Evolutionary conservation across 2,797 vertebrate species (phyloP), one percentile per base, ranked within the genome.

Genomic region (Lepidocolaptes lacrymiger): DNA sequence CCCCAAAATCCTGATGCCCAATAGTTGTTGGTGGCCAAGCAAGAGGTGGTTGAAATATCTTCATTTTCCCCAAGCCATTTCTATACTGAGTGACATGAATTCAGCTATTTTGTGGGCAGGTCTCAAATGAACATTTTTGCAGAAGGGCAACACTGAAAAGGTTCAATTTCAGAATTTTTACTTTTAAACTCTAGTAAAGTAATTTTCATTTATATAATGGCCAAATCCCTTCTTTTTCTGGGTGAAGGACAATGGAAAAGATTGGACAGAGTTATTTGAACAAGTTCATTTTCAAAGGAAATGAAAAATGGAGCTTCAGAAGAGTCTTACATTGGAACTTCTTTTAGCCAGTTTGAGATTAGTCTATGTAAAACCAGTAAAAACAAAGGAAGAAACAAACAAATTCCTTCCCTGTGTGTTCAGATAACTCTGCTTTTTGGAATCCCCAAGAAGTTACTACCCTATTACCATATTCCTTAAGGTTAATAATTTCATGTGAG

Each of bases 31-130:
- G 2, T 24, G 18, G 7, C 43, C 39, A 15, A 13, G 30, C 2
- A 4, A 30, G 62, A 43, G 16, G 3, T 5, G 20, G 6, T 1
- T 32, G 9, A 6, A 59, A 14, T 27, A 8, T 36, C 74, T 78
- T 24, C 17, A 23, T 72, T 59, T 75, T 61, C 32, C 56, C 23
- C 32, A 22, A 66, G n/a, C 18, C 0, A 1, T 7, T 87, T 87
- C 71, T 66, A 44, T 54, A 34, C 20, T 2, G 9, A 67, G 8
- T 4, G 1, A 20, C 24, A 17, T 1, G 3, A 72, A 64, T 39
- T 46, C 32, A 16, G 2, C 13, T 30, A 0, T n/a, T 86, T 49
- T 30, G 43, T 28, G 36, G 14, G 4, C 15, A 2, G 2, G 1
- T 9, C 22, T 9, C 15, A 44, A 46, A 20, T 7, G 18, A 46